Base-by-base conservation (phyloP, 1,140 invertebrate genomes). In the Platyscapa corneri region DNA sequence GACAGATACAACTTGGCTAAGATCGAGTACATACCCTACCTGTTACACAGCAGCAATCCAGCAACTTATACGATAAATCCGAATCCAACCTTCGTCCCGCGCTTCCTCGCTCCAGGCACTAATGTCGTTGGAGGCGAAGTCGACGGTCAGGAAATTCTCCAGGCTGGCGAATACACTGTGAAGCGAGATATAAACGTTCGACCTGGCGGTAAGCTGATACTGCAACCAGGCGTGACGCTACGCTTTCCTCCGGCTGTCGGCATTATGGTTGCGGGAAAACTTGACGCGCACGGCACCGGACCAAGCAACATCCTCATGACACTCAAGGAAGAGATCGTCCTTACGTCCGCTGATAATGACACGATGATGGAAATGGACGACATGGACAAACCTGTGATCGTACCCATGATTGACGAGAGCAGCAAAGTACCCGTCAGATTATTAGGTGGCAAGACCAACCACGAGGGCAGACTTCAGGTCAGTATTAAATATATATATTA, bases 211-310 rank as follows among this genome's bases (percentile, higher is more conserved):
- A 97, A 96, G 90, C 93, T 99, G 18, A 96, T 96, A 0, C 93
- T 99, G 23, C 95, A 97, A 64, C 96, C 97, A 2, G 98, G 98
- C 0, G 98, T 98, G 0, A 97, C 96, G 0, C 93, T 99, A 5
- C 95, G 95, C 87, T 98, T 98, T 93, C 96, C 97, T 75, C 96
- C 98, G 72, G 96, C 97, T 53, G 96, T 99, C 67, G 99, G 99
- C 27, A 98, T 99, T 94, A 98, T 99, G 96, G 96, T 99, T 6
- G 97, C 98, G 60, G 98, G 98, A 10, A 96, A 96, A 90, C 91
- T 99, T 53, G 97, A 98, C 88, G 97, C 97, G 1, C 94, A 96
- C 88, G 97, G 97, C 0, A 95, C 95, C 82, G 93, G 95, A 39
- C 96, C 96, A 0, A 96, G 95, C 88, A 96, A 97, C 89, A 97